Evolutionary conservation across 2,113 vertebrate species (phyloP).

Genomic region (Salvelinus sp.): DNA sequence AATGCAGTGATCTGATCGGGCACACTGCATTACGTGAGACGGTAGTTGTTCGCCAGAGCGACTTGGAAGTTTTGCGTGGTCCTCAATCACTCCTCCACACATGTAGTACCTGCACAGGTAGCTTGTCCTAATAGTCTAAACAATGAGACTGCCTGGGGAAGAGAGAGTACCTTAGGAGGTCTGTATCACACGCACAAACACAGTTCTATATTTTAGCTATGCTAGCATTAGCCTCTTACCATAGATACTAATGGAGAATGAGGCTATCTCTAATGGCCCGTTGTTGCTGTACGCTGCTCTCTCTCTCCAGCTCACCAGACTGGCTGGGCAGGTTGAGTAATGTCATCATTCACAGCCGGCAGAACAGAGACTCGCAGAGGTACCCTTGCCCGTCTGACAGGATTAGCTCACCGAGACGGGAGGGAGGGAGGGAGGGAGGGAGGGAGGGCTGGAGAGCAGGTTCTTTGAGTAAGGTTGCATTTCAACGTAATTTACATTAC

Average conservation of each 20-base stretch:
- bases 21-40: too few relatives aligned
- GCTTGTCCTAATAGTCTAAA: too few relatives aligned
- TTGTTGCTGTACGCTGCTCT: not conserved
- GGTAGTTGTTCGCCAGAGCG: too few relatives aligned
- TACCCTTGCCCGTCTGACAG: slow-evolving; percentile 52
- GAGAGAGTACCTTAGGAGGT: too few relatives aligned
- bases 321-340: slow-evolving; percentile 47
- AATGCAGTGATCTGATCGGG: too few relatives aligned
- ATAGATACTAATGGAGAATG: not conserved
- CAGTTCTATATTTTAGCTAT: not conserved
- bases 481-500: too few relatives aligned
- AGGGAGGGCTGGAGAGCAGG: not conserved
- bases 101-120: too few relatives aligned
- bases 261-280: not conserved
- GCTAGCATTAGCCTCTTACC: not conserved
- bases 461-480: not conserved
- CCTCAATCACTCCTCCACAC: too few relatives aligned
- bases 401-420: slow-evolving; percentile 28
- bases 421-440: not conserved
- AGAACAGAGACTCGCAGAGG: not conserved
- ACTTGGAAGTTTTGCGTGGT: too few relatives aligned
- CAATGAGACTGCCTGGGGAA: too few relatives aligned
- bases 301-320: slow-evolving; percentile 42
- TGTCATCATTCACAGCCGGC: slow-evolving; percentile 12
- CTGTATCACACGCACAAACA: too few relatives aligned